Base-by-base conservation (phyloP, 1,140 invertebrate species). In the Diuraphis noxia region DNA sequence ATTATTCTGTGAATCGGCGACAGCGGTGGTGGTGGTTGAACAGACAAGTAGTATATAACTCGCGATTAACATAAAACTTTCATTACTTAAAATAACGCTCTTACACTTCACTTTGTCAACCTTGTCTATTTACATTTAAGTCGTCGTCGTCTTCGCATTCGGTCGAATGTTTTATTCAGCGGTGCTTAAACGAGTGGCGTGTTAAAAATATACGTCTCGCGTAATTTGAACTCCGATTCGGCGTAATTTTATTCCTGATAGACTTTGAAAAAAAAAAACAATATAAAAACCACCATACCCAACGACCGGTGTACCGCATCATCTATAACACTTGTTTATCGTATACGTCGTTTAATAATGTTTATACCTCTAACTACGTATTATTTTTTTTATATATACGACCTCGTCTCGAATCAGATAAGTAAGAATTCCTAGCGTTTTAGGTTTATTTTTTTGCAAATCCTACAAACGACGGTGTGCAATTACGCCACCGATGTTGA, bases 21-120 rank as follows among this genome's bases (percentile, higher is more conserved):
- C n/a, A n/a, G 38, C 23, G 49, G 1, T 3, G 17, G 86, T 2
- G 85, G 49, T 38, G 21, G 84, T 30, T 19, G 84, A 52, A 86
- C 49, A 86, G 34, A 52, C 84, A 52, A 86, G n/a, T 30, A 46
- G 84, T 52, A 36, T 49, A 87, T 43, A 88, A 63, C 56, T 72
- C 38, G 49, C 86, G 38, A 88, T 88, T 88, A 63, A 88, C 86
- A 88, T 88, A 88, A 88, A 88, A 88, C 52, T 63, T 88, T 88
- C 86, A 88, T 88, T 88, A 88, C 49, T 88, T 88, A 63, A 88
- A 88, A 88, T 63, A 88, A 63, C 86, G 86, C 36, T 88, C 49
- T 88, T 52, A 88, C 52, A 63, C 36, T 88, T 88, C 86, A 88
- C 86, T 88, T 88, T 88, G 86, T 88, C 52, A 88, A 88, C 86